phyloP scores from a whole-genome alignment of 1,140 invertebrate genomes.

The Papilio glaucus region DNA sequence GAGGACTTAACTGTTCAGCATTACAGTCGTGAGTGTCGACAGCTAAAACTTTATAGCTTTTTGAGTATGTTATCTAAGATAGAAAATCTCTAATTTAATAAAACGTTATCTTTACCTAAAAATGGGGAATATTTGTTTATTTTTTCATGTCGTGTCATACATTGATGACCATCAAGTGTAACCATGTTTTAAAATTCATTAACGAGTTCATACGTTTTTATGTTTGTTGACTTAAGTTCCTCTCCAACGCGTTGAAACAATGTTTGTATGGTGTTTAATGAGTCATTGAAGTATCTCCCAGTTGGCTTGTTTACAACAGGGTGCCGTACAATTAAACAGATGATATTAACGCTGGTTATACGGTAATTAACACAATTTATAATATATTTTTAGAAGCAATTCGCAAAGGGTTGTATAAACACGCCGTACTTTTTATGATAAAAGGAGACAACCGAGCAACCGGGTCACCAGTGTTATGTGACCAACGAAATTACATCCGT shows the following conservation, averaged over 20 bases:
- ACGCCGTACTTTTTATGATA: background rate
- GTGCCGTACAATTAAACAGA: background rate
- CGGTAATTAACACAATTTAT: constrained; percentile 9
- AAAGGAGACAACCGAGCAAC: background rate
- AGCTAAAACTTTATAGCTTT: constrained; percentile 15
- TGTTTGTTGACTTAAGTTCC: background rate
- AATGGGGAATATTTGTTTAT: background rate
- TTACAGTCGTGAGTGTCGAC: background rate
- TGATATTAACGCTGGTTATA: background rate
- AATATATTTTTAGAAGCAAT: constrained; percentile 4
- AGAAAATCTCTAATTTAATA: constrained; percentile 4
- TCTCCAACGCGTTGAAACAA: background rate
- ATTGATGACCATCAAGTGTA: background rate
- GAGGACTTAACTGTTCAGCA: background rate
- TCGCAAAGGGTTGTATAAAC: background rate
- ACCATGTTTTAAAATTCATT: background rate
- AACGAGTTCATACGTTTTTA: background rate
- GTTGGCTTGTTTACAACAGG: constrained; percentile 11
- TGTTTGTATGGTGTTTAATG: background rate
- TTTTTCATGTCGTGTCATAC: too few species aligned
- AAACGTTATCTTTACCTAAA: background rate
- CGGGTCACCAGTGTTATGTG: background rate
- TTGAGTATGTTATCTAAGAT: background rate
- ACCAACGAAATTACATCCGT: background rate
- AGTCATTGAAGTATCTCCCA: background rate